Evolutionary conservation across 2,888 invertebrate species (phyloP).

Genomic region (Drosophila formosana): DNA sequence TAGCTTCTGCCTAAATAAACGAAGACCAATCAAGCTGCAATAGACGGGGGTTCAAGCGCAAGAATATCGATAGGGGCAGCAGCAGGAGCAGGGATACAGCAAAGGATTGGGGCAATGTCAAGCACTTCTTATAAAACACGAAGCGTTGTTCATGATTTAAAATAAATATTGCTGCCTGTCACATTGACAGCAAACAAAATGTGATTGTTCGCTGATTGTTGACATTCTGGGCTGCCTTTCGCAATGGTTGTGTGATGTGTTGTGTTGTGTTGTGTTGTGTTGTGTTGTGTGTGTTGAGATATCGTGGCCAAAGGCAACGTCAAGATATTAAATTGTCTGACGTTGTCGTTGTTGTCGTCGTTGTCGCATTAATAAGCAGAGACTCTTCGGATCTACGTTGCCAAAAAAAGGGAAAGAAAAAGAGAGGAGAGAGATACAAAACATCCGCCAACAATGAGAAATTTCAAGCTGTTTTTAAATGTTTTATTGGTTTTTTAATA

Average conservation of each 20-base stretch:
- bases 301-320: slow-evolving; percentile 59
- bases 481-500: slow-evolving; percentile 81
- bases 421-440: background rate
- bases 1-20: slow-evolving; percentile 78
- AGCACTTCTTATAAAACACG: slow-evolving; percentile 55
- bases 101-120: slow-evolving; percentile 2
- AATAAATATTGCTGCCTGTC: slow-evolving; percentile 82
- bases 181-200: slow-evolving; percentile 80
- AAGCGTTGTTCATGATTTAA: slow-evolving; percentile 72
- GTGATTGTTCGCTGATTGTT: slow-evolving; percentile 82
- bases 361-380: slow-evolving; percentile 79
- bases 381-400: slow-evolving; percentile 55
- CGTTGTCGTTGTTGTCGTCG: slow-evolving; percentile 48
- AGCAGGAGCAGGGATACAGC: background rate
- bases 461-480: slow-evolving; percentile 82
- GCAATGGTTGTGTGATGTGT: background rate
- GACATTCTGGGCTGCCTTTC: slow-evolving; percentile 78
- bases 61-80: background rate
- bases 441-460: slow-evolving; percentile 74
- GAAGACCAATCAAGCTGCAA: slow-evolving; percentile 58
- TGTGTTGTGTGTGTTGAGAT: background rate
- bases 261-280: too few relatives aligned
- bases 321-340: slow-evolving; percentile 79
- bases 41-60: slow-evolving; percentile 13
- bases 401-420: slow-evolving; percentile 58